A percentile compares a stretch with the other conserved stretches of the same genome.
These are phyloP conservation scores for Tachycineta bicolor DNA, from an alignment of 2,113 vertebrate species.

Conservation along the genomic window DNA sequence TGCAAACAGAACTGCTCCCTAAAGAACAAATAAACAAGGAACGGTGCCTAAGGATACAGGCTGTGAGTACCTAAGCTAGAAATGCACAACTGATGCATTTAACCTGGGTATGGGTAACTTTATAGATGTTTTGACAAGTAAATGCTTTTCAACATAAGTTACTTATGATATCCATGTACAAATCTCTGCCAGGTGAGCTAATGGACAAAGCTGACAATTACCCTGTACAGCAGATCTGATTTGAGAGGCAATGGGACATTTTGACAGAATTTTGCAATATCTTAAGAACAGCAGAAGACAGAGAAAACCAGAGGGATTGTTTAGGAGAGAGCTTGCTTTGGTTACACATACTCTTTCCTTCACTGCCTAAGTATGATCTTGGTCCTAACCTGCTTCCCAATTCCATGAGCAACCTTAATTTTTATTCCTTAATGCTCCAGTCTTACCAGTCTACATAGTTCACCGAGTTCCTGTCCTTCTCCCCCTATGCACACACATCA, in stretches of 20 bases:
- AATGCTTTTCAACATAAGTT: not conserved
- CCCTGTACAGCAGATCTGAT: not conserved
- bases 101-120: not conserved
- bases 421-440: not conserved
- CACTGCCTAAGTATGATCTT: not conserved
- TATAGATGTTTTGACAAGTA: not conserved
- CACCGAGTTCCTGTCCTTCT: not conserved
- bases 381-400: not conserved
- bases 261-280: not conserved
- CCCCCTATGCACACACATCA: not conserved
- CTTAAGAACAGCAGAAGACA: not conserved
- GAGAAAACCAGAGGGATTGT: not conserved
- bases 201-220: not conserved
- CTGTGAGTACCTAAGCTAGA: not conserved
- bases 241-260: not conserved
- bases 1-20: not conserved
- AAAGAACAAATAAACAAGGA: not conserved
- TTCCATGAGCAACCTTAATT: not conserved
- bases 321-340: not conserved
- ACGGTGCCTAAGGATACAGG: not conserved
- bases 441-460: not conserved
- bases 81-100: not conserved
- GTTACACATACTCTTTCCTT: not conserved
- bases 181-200: not conserved
- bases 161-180: rapidly evolving